phyloP scores from a whole-genome alignment of 2,797 vertebrate genomes.

The Trachops cirrhosus region DNA sequence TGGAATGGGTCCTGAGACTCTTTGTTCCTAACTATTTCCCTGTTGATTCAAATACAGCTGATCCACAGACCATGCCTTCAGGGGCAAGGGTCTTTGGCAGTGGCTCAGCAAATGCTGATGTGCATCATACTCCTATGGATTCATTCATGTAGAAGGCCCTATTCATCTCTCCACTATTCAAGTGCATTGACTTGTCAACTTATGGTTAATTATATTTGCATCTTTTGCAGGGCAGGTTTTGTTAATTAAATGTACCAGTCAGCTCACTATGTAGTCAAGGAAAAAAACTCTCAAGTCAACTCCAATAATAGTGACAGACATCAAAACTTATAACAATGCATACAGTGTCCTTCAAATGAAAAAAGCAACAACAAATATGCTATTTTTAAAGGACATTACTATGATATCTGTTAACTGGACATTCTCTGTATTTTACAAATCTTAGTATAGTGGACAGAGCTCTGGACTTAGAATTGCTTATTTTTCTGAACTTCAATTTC shows the following conservation, averaged over 20 bases:
- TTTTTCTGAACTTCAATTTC: not conserved
- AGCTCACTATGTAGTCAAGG: constrained; percentile 77
- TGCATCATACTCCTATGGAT: not conserved
- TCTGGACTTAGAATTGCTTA: not conserved
- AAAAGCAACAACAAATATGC: not conserved
- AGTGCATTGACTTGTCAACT: constrained; percentile 74
- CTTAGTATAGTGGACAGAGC: not conserved
- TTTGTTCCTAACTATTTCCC: not conserved
- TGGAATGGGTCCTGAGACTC: not conserved
- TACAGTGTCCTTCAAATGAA: constrained; percentile 43
- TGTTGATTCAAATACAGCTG: not conserved
- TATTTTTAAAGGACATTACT: constrained; percentile 53
- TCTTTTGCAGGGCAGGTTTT: constrained; percentile 77
- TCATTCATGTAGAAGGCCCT: not conserved
- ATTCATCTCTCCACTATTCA: not conserved
- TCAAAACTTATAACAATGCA: not conserved
- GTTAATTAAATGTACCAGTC: constrained; percentile 81
- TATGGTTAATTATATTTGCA: constrained; percentile 79
- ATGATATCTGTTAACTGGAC: constrained; percentile 65
- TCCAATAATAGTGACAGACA: constrained; percentile 65
- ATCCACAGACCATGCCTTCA: not conserved
- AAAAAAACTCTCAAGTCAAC: not conserved
- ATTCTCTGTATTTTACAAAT: constrained; percentile 21
- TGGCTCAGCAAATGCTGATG: not conserved
- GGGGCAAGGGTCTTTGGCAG: not conserved